phyloP scores from a whole-genome alignment of 2,888 invertebrate genomes.

The Herminia tarsipennalis region DNA sequence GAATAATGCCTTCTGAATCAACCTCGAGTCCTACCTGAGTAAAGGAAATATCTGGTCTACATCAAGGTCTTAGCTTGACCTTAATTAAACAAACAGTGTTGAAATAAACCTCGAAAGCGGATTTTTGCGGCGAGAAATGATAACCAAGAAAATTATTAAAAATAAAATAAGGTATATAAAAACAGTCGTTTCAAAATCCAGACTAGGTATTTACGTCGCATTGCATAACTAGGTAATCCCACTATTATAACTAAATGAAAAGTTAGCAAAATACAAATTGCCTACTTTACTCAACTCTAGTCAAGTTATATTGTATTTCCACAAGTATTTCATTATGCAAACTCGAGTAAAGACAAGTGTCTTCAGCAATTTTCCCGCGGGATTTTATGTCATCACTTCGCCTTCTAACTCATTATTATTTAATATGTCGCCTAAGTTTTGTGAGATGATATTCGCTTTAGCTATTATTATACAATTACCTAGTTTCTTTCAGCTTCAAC shows the following conservation, averaged over 20 bases:
- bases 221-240: constrained; percentile 36
- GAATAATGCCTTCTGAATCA: too few species aligned
- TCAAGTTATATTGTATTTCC: constrained; percentile 54
- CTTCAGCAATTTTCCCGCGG: constrained; percentile 51
- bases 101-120: too few species aligned
- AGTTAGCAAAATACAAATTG: constrained; percentile 62
- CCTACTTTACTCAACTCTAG: constrained; percentile 55
- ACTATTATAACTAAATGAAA: constrained; percentile 47
- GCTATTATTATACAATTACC: constrained; percentile 19
- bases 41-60: too few species aligned
- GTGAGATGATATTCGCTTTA: constrained; percentile 28
- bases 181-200: too few species aligned
- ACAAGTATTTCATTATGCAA: constrained; percentile 70
- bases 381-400: constrained; percentile 62
- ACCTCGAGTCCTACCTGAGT: too few species aligned
- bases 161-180: too few species aligned
- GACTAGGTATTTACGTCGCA: too few species aligned
- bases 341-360: constrained; percentile 59
- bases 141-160: too few species aligned
- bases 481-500: too few species aligned
- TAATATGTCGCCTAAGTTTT: constrained; percentile 45
- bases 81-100: too few species aligned
- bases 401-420: constrained; percentile 58
- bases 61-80: too few species aligned
- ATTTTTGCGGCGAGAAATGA: too few species aligned